A percentile compares a stretch with the other conserved stretches of the same genome.
Evolutionary conservation across 2,888 invertebrate genomes (phyloP).

Genomic region (Heliconius erato): DNA sequence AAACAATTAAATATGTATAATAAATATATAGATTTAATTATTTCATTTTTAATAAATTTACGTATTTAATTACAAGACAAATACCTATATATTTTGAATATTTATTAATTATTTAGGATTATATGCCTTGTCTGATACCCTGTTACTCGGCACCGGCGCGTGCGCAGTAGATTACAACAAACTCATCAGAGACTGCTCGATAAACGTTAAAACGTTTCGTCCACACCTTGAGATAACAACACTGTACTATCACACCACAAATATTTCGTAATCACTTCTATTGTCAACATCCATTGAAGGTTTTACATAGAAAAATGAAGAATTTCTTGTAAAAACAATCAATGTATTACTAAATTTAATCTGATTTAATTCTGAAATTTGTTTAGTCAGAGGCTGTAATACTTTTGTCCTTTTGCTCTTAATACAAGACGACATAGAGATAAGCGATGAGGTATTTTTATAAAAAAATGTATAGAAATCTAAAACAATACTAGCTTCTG

Average conservation of each 20-base stretch:
- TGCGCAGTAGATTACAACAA: slow-evolving; percentile 72
- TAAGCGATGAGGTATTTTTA: slow-evolving; percentile 23
- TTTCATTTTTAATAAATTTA: too few relatives aligned
- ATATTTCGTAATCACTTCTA: slow-evolving; percentile 11
- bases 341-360: neutral
- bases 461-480: neutral
- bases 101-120: neutral
- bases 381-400: slow-evolving; percentile 15
- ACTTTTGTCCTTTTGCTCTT: slow-evolving; percentile 37
- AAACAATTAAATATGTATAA: too few relatives aligned
- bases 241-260: slow-evolving; percentile 13
- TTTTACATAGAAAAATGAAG: neutral
- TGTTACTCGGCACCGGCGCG: slow-evolving; percentile 61
- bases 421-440: slow-evolving; percentile 27
- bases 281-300: neutral
- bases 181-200: slow-evolving; percentile 63
- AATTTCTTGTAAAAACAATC: neutral
- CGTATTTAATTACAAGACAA: neutral
- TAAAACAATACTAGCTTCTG: slow-evolving; percentile 1
- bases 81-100: too few relatives aligned
- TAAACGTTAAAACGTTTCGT: slow-evolving; percentile 74
- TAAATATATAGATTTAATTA: too few relatives aligned
- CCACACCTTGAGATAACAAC: slow-evolving; percentile 53
- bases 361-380: neutral
- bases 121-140: slow-evolving; percentile 37